Evolutionary conservation across 2,888 invertebrate genomes (phyloP), one percentile per base, ranked within the genome.

Genomic region (Ophioninae sp.): DNA sequence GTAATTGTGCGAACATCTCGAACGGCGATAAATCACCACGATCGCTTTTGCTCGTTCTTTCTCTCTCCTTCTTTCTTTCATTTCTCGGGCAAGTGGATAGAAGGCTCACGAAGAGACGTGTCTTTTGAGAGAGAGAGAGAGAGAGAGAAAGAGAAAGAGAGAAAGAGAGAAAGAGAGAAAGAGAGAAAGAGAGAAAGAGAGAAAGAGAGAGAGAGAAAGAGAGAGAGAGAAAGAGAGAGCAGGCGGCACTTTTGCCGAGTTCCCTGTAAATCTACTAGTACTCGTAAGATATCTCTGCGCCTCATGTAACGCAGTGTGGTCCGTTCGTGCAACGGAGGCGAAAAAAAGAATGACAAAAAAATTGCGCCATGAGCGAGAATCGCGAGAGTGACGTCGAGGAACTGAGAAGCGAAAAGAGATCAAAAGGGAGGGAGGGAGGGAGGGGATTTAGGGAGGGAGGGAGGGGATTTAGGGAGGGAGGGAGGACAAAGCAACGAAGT

Each of bases 241-340:
- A 82, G 73, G 82, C 84, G 81, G 82, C 82, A 82, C 84, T 85
- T 82, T 85, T 84, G 83, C 81, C 65, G 78, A 85, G 84, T 90
- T 90, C 90, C 86, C 85, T 89, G 88, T 88, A 90, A 89, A 89
- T 90, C 89, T 88, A 90, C 89, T 88, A 89, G 89, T 90, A 86
- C 86, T 88, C 87, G 87, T 86, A 85, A 78, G 79, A 76, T 76
- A 74, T 65, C 78, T 63, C 65, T 41, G 51, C 51, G 65, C 67
- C 41, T 58, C 65, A 20, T 72, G 61, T 64, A 77, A 76, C 22
- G 61, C 75, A 73, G 76, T 72, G 78, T 75, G 83, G 81, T 77
- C 71, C 72, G 44, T 71, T 71, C 59, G 76, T 67, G 61, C 74
- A 79, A 75, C 71, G 23, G 39, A 74, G 68, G 23, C 51, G 37